phyloP scores from a whole-genome alignment of 2,888 invertebrate genomes.

The Rhamnusium bicolor region DNA sequence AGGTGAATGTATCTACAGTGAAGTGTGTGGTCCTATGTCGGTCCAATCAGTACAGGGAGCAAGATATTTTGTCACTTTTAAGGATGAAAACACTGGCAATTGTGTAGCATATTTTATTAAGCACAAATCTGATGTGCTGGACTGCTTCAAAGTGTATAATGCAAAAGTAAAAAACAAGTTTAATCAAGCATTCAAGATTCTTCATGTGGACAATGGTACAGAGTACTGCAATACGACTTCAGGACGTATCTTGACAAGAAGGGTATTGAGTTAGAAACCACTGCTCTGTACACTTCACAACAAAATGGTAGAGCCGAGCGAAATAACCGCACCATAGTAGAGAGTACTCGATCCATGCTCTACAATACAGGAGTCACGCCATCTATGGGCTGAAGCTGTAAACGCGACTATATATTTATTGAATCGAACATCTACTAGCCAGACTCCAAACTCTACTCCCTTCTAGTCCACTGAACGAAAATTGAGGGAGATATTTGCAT shows the following conservation, averaged over 20 bases:
- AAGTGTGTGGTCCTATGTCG: too few species aligned
- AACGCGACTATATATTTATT: too few species aligned
- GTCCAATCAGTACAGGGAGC: too few species aligned
- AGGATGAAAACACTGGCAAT: too few species aligned
- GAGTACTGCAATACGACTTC: slow-evolving; percentile 7
- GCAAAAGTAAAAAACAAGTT: slow-evolving; percentile 30
- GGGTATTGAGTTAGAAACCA: slow-evolving; percentile 54
- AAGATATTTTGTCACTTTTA: too few species aligned
- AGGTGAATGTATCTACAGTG: too few species aligned
- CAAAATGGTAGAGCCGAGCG: slow-evolving; percentile 61
- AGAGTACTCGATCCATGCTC: slow-evolving; percentile 61
- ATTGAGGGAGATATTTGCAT: too few species aligned
- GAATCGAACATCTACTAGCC: too few species aligned
- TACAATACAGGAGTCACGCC: too few species aligned
- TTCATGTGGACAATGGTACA: background rate
- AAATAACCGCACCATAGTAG: slow-evolving; percentile 61
- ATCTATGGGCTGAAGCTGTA: too few species aligned
- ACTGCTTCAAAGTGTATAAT: slow-evolving; percentile 33
- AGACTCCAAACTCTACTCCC: too few species aligned
- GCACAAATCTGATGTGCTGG: slow-evolving; percentile 40
- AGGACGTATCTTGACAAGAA: slow-evolving; percentile 6
- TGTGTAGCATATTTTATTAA: slow-evolving; percentile 41
- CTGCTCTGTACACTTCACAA: slow-evolving; percentile 54
- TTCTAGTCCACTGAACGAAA: too few species aligned
- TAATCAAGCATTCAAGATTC: background rate